These are phyloP conservation scores for Pimpla rufipes DNA, from an alignment of 2,888 invertebrate genomes.

Conservation along the genomic window DNA sequence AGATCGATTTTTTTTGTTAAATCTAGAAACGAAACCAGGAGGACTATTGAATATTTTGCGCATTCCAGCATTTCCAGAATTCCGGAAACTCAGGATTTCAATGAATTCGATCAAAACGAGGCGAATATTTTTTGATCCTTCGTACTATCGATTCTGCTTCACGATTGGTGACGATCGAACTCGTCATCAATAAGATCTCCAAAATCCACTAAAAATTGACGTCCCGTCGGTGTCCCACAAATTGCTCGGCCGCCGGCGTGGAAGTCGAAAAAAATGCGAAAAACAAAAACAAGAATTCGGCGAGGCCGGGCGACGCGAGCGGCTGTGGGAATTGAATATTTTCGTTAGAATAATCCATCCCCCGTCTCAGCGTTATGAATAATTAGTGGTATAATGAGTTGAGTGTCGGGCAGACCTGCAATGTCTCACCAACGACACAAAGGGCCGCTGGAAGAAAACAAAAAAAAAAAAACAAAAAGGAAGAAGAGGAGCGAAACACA, in stretches of 20 bases:
- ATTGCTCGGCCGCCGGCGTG: neutral
- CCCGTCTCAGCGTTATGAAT: slow-evolving; percentile 81
- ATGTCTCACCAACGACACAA: slow-evolving; percentile 84
- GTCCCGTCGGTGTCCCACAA: too few relatives aligned
- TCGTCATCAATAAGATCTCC: too few relatives aligned
- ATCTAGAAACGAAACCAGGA: too few relatives aligned
- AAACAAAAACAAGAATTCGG: slow-evolving; percentile 24
- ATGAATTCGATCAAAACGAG: too few relatives aligned
- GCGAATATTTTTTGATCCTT: too few relatives aligned
- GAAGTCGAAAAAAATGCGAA: slow-evolving; percentile 4
- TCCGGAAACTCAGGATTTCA: too few relatives aligned
- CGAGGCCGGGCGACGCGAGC: slow-evolving; percentile 2
- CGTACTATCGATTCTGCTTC: too few relatives aligned
- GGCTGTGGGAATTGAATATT: slow-evolving; percentile 79
- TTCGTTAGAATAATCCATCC: slow-evolving; percentile 75
- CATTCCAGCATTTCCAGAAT: too few relatives aligned
- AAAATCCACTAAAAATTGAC: too few relatives aligned
- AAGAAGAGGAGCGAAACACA: slow-evolving; percentile 77
- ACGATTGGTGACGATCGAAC: too few relatives aligned
- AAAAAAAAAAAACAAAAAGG: slow-evolving; percentile 59
- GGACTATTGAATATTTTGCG: too few relatives aligned
- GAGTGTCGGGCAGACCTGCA: slow-evolving; percentile 84
- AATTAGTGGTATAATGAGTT: slow-evolving; percentile 85
- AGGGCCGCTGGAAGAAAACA: slow-evolving; percentile 71
- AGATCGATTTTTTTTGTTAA: too few relatives aligned